Evolutionary conservation across 2,113 vertebrate species (phyloP), one percentile per base, ranked within the genome.

Genomic region (Columbina picui): DNA sequence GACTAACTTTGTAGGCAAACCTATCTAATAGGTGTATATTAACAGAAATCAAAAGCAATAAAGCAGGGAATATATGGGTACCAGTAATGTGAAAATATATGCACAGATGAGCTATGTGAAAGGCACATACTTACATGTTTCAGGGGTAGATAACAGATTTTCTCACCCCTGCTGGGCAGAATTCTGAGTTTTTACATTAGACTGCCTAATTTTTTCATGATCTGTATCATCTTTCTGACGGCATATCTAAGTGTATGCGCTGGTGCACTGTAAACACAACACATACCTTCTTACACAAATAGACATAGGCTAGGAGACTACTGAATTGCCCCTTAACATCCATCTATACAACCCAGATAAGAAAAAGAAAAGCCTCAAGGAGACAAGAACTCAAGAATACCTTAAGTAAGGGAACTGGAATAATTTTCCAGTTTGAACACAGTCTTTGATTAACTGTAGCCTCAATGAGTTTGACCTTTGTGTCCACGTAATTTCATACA

Each of bases 141-240:
- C 36, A 74, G 41, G 21, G 29, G 5, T 12, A 90, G 23, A 38
- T 38, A 39, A 22, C 49, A 61, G 47, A 53, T 47, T 50, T 84
- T 56, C n/a, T 91, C 0, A 0, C 7, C 43, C 15, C n/a, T 41
- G 36, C 14, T 34, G 23, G 30, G 30, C 8, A 85, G 50, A 89
- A 53, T 17, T 75, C 47, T 43, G 13, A 34, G 47, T 89, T 93
- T 68, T 94, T 68, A 71, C 43, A n/a, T 18, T 20, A 5, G 16
- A 22, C 69, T 70, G 38, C 59, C 45, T 59, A 38, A 43, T 43
- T 59, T 75, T 86, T 87, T 84, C 23, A 29, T 89, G 16, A 78
- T 68, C 36, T 43, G 14, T 50, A n/a, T 67, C 0, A 3, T 64
- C 17, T 56, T 92, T 94, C 59, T 88, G 41, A 47, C 70, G 57